Percentiles rank a stretch among this genome's conserved stretches.
Conservation (phyloP, 2,888 invertebrate genomes). For the Cheilosia soror region DNA sequence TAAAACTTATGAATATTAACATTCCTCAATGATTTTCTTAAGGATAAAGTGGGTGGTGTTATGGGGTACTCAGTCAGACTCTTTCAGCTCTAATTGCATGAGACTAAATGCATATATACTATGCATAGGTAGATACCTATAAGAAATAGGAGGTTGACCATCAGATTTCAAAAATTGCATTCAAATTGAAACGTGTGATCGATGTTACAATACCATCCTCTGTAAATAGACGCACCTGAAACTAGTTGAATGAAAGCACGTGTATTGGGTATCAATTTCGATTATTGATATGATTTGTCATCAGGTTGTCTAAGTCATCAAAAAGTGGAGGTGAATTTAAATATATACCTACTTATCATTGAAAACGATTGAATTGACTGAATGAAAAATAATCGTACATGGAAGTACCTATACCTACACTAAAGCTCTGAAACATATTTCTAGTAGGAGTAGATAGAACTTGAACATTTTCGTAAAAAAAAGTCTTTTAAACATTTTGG, state of each 20-base stretch:
- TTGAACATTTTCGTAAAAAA: no score
- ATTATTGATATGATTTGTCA: not conserved
- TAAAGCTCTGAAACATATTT: no score
- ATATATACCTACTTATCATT: not conserved
- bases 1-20: not conserved
- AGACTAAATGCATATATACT: not conserved
- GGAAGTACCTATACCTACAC: no score
- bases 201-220: not conserved
- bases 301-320: not conserved
- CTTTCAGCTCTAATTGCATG: no score
- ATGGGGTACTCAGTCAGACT: no score
- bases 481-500: no score
- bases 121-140: not conserved
- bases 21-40: no score
- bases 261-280: not conserved
- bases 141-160: not conserved
- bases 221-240: not conserved
- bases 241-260: not conserved
- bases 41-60: no score
- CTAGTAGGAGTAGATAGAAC: no score
- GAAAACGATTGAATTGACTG: no score
- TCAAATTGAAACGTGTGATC: not conserved
- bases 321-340: not conserved
- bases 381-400: no score
- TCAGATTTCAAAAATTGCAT: not conserved